These are phyloP conservation scores for Drosophila gaucha DNA, from an alignment of 2,888 invertebrate species.

Conservation along the genomic window DNA sequence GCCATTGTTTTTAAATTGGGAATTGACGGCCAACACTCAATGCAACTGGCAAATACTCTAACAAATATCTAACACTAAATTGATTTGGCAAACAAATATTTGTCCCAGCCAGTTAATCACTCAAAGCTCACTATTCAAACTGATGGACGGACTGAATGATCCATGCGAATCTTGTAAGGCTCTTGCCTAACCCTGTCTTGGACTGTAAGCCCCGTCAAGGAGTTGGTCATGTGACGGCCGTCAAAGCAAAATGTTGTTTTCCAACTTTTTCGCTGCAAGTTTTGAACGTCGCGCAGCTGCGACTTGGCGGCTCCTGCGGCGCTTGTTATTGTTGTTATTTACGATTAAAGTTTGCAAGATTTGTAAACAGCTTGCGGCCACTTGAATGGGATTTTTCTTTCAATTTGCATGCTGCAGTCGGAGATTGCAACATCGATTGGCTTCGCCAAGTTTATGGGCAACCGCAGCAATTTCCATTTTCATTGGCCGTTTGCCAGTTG, in stretches of 20 bases:
- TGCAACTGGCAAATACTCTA: slow-evolving; percentile 34
- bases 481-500: slow-evolving; percentile 33
- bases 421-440: slow-evolving; percentile 41
- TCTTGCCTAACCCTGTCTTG: background rate
- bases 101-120: background rate
- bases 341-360: slow-evolving; percentile 69
- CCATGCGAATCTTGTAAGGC: background rate
- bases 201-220: background rate
- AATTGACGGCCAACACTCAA: background rate
- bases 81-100: slow-evolving; percentile 2
- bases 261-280: slow-evolving; percentile 56
- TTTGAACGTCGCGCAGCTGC: slow-evolving; percentile 49
- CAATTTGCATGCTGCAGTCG: slow-evolving; percentile 53
- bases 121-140: too few relatives aligned
- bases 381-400: slow-evolving; percentile 40
- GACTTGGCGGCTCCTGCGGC: slow-evolving; percentile 54
- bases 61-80: background rate
- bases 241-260: slow-evolving; percentile 72
- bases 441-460: slow-evolving; percentile 38
- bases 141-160: background rate
- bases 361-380: slow-evolving; percentile 69
- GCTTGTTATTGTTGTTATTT: slow-evolving; percentile 75
- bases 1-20: slow-evolving; percentile 34
- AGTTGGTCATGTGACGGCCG: slow-evolving; percentile 45
- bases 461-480: slow-evolving; percentile 45